Evolutionary conservation across 1,140 invertebrate genomes (phyloP), one percentile per base, ranked within the genome.

Genomic region (Panagrolaimus sp.): DNA sequence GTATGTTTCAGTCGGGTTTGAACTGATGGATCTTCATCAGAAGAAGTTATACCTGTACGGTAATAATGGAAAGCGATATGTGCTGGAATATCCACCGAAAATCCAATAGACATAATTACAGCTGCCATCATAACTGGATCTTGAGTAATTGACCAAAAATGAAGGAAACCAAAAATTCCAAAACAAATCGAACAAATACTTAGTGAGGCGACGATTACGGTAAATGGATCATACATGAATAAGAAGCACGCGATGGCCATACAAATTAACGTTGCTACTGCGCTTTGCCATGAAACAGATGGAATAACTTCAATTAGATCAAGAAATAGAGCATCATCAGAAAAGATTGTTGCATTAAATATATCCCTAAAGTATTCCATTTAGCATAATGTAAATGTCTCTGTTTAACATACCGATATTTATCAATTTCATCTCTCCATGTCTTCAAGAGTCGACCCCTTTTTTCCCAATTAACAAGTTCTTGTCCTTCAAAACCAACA

Each of bases 31-130:
- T 5, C 9, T 9, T 51, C 13, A 14, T 47, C n/a, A 25, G 48
- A 11, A 7, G 25, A 14, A 13, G 38, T 23, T 9, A 20, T 9
- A 5, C 31, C 27, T 0, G 25, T 67, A 27, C 43, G 23, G 42
- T 92, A 20, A 72, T 66, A 72, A 43, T 72, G 70, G 61, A 83
- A 80, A 47, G 77, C 78, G 14, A 84, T 78, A 66, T 84, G 83
- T 9, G 78, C 79, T 45, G 81, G 76, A 67, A 79, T 83, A 68
- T 84, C 83, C 3, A 84, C 78, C 13, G 79, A 82, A 70, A 84
- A 81, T 13, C 84, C 84, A 8, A 84, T 78, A 43, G 80, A 76
- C 79, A 84, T 82, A 13, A 84, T 78, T 8, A 84, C 65, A 48
- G 83, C 78, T 16, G 83, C 80, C 78, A 83, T 84, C 46, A 81